A percentile compares a stretch with the other conserved stretches of the same genome.
phyloP scores from a whole-genome alignment of 1,140 invertebrate genomes.

The Octopus sinensis region DNA sequence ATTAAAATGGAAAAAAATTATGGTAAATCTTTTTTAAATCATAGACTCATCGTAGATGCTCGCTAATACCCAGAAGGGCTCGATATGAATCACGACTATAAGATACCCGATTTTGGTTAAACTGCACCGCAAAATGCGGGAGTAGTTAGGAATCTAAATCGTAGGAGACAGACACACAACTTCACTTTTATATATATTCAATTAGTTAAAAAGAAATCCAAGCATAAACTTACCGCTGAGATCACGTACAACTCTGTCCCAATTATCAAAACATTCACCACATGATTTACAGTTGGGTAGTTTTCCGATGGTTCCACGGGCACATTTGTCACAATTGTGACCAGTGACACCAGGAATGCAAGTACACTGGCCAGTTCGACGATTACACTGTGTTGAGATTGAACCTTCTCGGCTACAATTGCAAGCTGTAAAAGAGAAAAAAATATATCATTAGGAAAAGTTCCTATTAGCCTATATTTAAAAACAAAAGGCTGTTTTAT shows the following conservation, averaged over 20 bases:
- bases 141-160: no score
- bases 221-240: slow-evolving; percentile 61
- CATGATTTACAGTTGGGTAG: slow-evolving; percentile 89
- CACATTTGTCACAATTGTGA: slow-evolving; percentile 91
- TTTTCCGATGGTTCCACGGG: slow-evolving; percentile 84
- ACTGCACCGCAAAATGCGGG: no score
- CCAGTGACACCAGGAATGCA: slow-evolving; percentile 91
- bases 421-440: slow-evolving; percentile 64
- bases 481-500: no score
- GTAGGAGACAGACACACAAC: no score
- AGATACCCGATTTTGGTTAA: no score
- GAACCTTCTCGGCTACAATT: slow-evolving; percentile 87
- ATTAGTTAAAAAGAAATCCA: neutral
- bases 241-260: slow-evolving; percentile 84
- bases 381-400: slow-evolving; percentile 68
- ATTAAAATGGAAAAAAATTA: no score
- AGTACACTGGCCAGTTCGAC: slow-evolving; percentile 53
- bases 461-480: neutral
- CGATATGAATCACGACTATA: no score
- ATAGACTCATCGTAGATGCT: no score
- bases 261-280: slow-evolving; percentile 99
- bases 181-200: no score
- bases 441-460: neutral
- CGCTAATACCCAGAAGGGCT: no score
- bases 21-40: no score